Percentiles rank a stretch among this genome's conserved stretches.
Evolutionary conservation across 2,113 vertebrate genomes (phyloP).

Genomic region (Lates calcarifer): DNA sequence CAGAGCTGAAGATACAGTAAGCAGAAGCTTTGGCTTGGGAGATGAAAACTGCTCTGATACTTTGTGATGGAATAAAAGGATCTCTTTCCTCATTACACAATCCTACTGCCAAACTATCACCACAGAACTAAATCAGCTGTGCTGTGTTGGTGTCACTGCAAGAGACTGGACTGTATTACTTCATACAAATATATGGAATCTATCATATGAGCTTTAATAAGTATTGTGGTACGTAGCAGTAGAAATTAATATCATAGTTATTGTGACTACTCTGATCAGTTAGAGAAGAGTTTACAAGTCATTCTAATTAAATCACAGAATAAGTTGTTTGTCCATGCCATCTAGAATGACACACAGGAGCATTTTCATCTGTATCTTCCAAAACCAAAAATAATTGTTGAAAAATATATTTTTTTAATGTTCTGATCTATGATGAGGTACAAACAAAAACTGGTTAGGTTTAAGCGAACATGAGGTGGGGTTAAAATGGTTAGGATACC

Average conservation of each 20-base stretch:
- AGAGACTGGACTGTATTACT: too few species aligned
- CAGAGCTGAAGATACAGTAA: conserved; percentile 5
- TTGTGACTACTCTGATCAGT: background rate
- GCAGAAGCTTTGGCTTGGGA: background rate
- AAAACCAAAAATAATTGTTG: too few species aligned
- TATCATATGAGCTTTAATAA: background rate
- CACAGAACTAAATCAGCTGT: background rate
- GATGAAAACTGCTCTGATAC: background rate
- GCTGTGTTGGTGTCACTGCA: background rate
- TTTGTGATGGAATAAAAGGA: background rate
- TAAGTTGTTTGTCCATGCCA: background rate
- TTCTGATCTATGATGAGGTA: too few species aligned
- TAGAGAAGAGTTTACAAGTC: background rate
- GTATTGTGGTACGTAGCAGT: background rate
- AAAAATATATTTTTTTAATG: too few species aligned
- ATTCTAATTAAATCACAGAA: too few species aligned
- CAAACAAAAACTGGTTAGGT: too few species aligned
- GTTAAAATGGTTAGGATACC: too few species aligned
- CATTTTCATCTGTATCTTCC: too few species aligned
- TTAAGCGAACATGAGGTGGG: too few species aligned
- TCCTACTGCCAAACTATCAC: background rate
- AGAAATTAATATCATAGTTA: background rate
- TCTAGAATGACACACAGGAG: background rate
- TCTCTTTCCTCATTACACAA: background rate
- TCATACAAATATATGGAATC: too few species aligned